phyloP scores from a whole-genome alignment of 2,797 vertebrate species.

The Chaunax sp. region DNA sequence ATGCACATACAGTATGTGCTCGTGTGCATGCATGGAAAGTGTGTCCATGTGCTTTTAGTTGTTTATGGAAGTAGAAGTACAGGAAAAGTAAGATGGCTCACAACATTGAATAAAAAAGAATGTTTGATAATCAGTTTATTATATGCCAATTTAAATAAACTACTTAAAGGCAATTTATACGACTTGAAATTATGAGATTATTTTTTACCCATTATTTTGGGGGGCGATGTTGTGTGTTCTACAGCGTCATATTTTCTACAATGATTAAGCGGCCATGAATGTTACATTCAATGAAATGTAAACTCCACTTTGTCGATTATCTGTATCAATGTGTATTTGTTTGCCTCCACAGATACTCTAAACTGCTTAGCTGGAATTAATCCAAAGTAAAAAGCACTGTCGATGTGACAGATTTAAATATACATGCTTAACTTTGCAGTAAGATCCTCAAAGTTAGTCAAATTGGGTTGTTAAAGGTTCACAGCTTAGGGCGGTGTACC shows the following conservation, averaged over 20 bases:
- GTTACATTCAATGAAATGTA: conserved; percentile 13
- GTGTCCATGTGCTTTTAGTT: conserved; percentile 33
- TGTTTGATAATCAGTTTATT: too few relatives aligned
- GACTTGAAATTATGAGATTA: not conserved
- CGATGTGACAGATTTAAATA: conserved; percentile 50
- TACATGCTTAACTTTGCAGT: conserved; percentile 43
- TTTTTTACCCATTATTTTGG: not conserved
- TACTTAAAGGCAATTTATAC: not conserved
- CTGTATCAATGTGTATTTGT: not conserved
- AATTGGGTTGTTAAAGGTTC: conserved; percentile 63
- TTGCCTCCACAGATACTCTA: conserved; percentile 1
- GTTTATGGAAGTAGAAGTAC: conserved; percentile 57
- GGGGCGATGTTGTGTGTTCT: not conserved
- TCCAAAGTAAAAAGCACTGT: conserved; percentile 40
- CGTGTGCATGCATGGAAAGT: conserved; percentile 6
- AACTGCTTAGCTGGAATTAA: conserved; percentile 36
- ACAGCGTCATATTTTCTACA: conserved; percentile 1
- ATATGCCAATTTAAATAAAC: too few relatives aligned
- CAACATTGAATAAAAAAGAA: conserved; percentile 27
- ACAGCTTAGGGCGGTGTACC: conserved; percentile 45
- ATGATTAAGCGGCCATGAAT: conserved; percentile 32
- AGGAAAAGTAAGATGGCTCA: conserved; percentile 55
- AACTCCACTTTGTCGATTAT: not conserved
- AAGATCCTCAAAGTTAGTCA: conserved; percentile 53
- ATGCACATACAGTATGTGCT: not conserved